Evolutionary conservation across 35 echinoderm and acorn worm genomes (phyloP), one percentile per base, ranked within the genome.

Genomic region (Stichopus chloronotus): DNA sequence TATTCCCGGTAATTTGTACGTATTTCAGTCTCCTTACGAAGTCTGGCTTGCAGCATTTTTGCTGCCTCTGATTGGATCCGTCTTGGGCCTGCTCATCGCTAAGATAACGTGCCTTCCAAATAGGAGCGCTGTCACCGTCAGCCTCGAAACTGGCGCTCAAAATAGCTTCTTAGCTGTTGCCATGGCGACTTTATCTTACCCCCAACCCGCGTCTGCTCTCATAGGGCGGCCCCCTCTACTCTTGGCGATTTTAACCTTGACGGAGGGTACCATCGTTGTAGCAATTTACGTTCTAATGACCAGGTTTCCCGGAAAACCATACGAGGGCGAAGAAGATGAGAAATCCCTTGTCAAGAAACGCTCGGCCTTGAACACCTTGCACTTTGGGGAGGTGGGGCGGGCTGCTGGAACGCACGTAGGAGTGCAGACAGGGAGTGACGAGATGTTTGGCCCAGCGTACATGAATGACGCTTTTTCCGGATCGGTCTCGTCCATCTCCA

Each of bases 111-210:
- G 94, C 25, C 84, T 95, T 9, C 25, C 76, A 83, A 95, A 95
- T 16, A 84, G 58, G 24, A 92, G 85, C 22, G 81, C 96, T 8
- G 21, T 95, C 6, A 96, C 97, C 17, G 93, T 98, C 16, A 88
- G 92, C 7, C 83, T 98, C 6, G 97, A 98, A 63, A 98, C 97
- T 9, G 97, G 95, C 20, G 81, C 65, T 24, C 97, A 98, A 85
- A 98, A 98, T 83, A 94, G 87, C 63, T 86, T 94, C 12, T 85
- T 98, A 52, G 97, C 94, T 0, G 52, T 87, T 6, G 71, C 92
- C 10, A 76, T 98, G 81, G 91, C 95, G 12, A 92, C 94, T 55
- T 80, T 96, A 8, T 96, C 91, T 53, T 96, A 98, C 87, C 84
- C 86, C 14, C 82, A 93, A 20, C 95, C 95, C 8, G 95, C 92